Evolutionary conservation across 2,888 invertebrate genomes (phyloP).

Genomic region (Gasteruption jaculator): DNA sequence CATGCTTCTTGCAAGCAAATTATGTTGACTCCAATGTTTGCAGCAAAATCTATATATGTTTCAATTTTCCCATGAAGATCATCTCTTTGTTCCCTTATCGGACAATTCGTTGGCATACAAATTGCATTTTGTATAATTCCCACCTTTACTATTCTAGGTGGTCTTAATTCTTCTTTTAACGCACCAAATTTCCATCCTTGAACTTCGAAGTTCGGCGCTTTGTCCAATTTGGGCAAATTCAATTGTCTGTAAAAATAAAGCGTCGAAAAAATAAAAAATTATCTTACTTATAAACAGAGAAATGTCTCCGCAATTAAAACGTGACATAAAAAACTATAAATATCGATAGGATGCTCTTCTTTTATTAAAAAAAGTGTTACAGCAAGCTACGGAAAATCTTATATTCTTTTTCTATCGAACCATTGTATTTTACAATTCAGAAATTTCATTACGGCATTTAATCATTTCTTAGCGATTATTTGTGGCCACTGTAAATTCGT

Average conservation of each 20-base stretch:
- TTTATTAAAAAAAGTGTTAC: too few species aligned
- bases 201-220: slow-evolving; percentile 71
- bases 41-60: slow-evolving; percentile 72
- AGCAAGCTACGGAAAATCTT: too few species aligned
- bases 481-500: too few species aligned
- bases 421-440: too few species aligned
- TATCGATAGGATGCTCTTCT: too few species aligned
- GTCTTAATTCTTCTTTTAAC: slow-evolving; percentile 64
- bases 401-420: too few species aligned
- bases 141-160: slow-evolving; percentile 71
- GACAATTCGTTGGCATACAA: slow-evolving; percentile 69
- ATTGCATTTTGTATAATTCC: slow-evolving; percentile 88
- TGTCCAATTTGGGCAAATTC: slow-evolving; percentile 50
- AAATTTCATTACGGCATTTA: too few species aligned
- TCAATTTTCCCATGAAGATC: slow-evolving; percentile 73
- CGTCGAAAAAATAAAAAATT: too few species aligned
- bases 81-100: slow-evolving; percentile 70
- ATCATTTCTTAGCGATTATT: too few species aligned
- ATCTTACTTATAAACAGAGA: too few species aligned
- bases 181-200: slow-evolving; percentile 69
- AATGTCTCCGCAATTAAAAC: too few species aligned
- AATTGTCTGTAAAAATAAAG: slow-evolving; percentile 48
- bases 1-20: slow-evolving; percentile 96
- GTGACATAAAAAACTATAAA: too few species aligned
- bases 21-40: slow-evolving; percentile 75